Conservation (phyloP, 2,888 invertebrate species). For the Diadegma fenestrale region DNA sequence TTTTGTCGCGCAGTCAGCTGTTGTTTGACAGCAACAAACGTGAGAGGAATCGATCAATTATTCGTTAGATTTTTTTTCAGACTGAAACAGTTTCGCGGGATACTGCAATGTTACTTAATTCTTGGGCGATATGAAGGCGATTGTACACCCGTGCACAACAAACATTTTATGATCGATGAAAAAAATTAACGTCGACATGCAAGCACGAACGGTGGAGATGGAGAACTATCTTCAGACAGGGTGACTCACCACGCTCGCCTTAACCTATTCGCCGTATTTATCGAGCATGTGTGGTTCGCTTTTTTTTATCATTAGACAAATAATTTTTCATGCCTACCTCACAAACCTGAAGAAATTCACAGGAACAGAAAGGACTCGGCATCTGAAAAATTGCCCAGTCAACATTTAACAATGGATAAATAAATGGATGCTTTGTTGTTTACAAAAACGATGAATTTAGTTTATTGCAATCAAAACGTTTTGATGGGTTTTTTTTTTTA, state of each 20-base stretch:
- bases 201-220: not conserved
- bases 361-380: slow-evolving; percentile 67
- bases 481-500: not conserved
- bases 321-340: slow-evolving; percentile 71
- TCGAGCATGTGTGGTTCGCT: not conserved
- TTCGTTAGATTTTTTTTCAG: slow-evolving; percentile 12
- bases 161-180: not conserved
- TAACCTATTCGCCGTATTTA: slow-evolving; percentile 38
- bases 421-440: slow-evolving; percentile 17
- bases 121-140: not conserved
- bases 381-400: slow-evolving; percentile 67
- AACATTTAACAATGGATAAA: slow-evolving; percentile 71
- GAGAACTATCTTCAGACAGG: slow-evolving; percentile 40
- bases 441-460: slow-evolving; percentile 29
- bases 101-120: not conserved
- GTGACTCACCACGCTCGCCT: not conserved
- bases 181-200: not conserved
- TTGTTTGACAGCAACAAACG: slow-evolving; percentile 34
- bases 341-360: slow-evolving; percentile 68
- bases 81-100: not conserved
- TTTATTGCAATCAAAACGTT: not conserved
- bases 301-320: slow-evolving; percentile 8
- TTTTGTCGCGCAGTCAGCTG: slow-evolving; percentile 28
- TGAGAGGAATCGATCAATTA: not conserved
- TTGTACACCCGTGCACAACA: not conserved